Conservation (phyloP, 1,140 invertebrate species). For the Neodiprion lecontei region DNA sequence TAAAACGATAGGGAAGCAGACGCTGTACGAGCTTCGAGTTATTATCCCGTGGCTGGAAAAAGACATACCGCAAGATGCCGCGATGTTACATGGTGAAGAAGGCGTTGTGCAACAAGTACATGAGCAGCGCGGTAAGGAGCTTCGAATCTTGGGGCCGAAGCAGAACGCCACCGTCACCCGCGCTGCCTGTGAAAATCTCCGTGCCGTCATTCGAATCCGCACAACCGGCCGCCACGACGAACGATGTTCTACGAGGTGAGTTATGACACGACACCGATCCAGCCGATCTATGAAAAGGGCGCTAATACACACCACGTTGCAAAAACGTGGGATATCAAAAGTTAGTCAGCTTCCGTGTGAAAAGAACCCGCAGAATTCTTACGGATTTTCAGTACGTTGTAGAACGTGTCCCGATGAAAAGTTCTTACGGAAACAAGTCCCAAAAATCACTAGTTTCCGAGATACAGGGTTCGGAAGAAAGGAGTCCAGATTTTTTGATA, state of each 20-base stretch:
- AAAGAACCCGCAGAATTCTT: too few species aligned
- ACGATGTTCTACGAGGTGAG: constrained; percentile 38
- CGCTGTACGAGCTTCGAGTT: not conserved
- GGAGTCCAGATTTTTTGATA: too few species aligned
- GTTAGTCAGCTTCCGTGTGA: too few species aligned
- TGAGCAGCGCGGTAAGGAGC: constrained; percentile 52
- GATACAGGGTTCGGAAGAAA: too few species aligned
- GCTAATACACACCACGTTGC: too few species aligned
- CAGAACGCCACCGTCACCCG: constrained; percentile 47
- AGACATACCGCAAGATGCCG: constrained; percentile 54
- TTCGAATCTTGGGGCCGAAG: constrained; percentile 53
- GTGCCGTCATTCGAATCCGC: constrained; percentile 33
- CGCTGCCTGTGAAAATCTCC: constrained; percentile 36
- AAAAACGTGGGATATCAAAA: too few species aligned
- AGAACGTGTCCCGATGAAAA: too few species aligned
- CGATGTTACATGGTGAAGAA: constrained; percentile 68
- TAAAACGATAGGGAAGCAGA: constrained; percentile 13
- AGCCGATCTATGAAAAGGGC: too few species aligned
- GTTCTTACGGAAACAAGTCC: too few species aligned
- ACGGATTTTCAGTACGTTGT: too few species aligned
- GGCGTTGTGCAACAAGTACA: constrained; percentile 64
- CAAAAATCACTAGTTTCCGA: too few species aligned
- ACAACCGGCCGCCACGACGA: constrained; percentile 26
- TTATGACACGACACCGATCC: too few species aligned
- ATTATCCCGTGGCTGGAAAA: constrained; percentile 4